phyloP scores from a whole-genome alignment of 2,888 invertebrate species.

The Mimas tiliae region DNA sequence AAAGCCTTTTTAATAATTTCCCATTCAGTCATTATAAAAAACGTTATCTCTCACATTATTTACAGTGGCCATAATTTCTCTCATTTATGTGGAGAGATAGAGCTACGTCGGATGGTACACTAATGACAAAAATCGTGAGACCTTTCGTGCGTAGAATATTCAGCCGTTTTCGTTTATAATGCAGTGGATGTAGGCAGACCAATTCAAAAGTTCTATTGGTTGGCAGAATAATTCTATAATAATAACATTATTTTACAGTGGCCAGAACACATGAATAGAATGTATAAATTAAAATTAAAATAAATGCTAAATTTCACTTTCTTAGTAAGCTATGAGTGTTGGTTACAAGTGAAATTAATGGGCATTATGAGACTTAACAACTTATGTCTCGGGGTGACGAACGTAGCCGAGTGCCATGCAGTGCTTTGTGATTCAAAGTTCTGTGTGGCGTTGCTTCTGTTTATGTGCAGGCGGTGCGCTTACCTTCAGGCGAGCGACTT shows the following conservation, averaged over 20 bases:
- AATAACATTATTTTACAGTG: neutral
- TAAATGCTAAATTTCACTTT: slow-evolving; percentile 19
- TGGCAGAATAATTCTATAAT: neutral
- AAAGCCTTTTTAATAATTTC: neutral
- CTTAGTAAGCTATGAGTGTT: too few relatives aligned
- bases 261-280: neutral
- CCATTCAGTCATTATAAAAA: neutral
- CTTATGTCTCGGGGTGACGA: too few relatives aligned
- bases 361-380: too few relatives aligned
- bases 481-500: too few relatives aligned
- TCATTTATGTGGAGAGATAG: slow-evolving; percentile 1
- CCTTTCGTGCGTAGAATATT: slow-evolving; percentile 12
- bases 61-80: neutral
- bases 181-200: slow-evolving; percentile 3
- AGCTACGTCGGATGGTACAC: slow-evolving; percentile 1
- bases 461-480: too few relatives aligned
- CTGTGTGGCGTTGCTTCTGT: too few relatives aligned
- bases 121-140: slow-evolving; percentile 29
- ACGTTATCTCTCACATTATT: neutral
- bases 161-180: neutral
- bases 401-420: too few relatives aligned
- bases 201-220: slow-evolving; percentile 20
- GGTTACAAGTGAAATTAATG: too few relatives aligned
- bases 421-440: too few relatives aligned
- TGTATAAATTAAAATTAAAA: too few relatives aligned